Evolutionary conservation across 2,113 vertebrate genomes (phyloP).

Genomic region (Nyctibius bracteatus): DNA sequence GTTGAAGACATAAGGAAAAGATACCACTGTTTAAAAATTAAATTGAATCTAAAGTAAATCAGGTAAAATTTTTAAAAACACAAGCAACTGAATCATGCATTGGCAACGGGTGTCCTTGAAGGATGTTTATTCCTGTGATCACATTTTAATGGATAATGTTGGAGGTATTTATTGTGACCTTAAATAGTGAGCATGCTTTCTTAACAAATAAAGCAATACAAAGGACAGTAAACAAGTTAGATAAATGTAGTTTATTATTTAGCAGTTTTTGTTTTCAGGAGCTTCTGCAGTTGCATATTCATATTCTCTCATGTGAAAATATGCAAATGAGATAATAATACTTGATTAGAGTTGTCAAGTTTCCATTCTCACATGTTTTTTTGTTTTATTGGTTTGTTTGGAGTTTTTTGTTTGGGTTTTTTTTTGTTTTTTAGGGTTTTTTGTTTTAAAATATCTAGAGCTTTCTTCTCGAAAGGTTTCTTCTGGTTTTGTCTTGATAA

Average conservation of each 20-base stretch:
- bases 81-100: background rate
- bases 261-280: background rate
- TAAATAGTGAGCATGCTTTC: background rate
- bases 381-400: background rate
- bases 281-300: constrained; percentile 12
- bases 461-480: background rate
- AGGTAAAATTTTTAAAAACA: background rate
- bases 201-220: background rate
- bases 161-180: background rate
- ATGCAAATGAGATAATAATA: background rate
- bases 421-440: background rate
- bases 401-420: background rate
- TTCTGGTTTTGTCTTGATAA: background rate
- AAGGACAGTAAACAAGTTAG: background rate
- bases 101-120: background rate
- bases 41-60: background rate
- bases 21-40: background rate
- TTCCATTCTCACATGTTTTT: background rate
- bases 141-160: background rate
- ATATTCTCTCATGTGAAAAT: background rate
- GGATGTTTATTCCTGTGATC: background rate
- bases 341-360: background rate
- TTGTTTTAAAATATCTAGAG: background rate
- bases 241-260: background rate
- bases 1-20: background rate